Percentiles rank a stretch among this genome's conserved stretches.
These are phyloP conservation scores for Mimumesa dahlbomi DNA, from an alignment of 2,888 invertebrate genomes.

Conservation along the genomic window DNA sequence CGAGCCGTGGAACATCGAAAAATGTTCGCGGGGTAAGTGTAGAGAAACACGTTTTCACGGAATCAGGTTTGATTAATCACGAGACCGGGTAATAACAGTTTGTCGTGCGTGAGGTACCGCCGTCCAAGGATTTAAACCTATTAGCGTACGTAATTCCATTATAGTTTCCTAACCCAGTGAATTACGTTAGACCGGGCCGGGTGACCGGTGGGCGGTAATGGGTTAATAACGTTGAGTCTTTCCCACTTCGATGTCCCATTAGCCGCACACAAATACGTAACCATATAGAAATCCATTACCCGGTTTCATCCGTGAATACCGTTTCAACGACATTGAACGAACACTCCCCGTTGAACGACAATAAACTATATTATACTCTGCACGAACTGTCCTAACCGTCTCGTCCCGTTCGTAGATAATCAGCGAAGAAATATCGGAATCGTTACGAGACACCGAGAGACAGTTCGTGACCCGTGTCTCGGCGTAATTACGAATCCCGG, in stretches of 20 bases:
- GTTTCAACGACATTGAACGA: slow-evolving; percentile 29
- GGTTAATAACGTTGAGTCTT: slow-evolving; percentile 52
- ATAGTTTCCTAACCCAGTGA: slow-evolving; percentile 24
- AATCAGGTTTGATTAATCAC: slow-evolving; percentile 48
- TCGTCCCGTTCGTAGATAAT: slow-evolving; percentile 24
- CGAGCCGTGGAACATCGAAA: neutral
- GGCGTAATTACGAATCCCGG: slow-evolving; percentile 50
- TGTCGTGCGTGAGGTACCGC: slow-evolving; percentile 26
- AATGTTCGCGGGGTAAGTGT: neutral
- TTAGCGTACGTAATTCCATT: slow-evolving; percentile 46
- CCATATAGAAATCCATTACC: too few relatives aligned
- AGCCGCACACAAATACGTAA: slow-evolving; percentile 28
- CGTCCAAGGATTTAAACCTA: slow-evolving; percentile 34
- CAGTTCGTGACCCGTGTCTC: slow-evolving; percentile 52
- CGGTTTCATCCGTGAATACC: slow-evolving; percentile 8
- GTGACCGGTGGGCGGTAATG: slow-evolving; percentile 48
- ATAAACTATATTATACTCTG: slow-evolving; percentile 20
- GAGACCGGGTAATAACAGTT: slow-evolving; percentile 44
- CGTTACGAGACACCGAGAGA: slow-evolving; percentile 18
- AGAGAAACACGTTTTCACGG: slow-evolving; percentile 18
- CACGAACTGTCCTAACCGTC: neutral
- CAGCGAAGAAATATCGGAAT: slow-evolving; percentile 30
- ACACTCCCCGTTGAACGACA: slow-evolving; percentile 21
- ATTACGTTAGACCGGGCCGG: slow-evolving; percentile 30
- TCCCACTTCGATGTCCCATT: slow-evolving; percentile 9